Evolutionary conservation across 2,113 vertebrate genomes (phyloP), one percentile per base, ranked within the genome.

Genomic region (Mungos mungo): DNA sequence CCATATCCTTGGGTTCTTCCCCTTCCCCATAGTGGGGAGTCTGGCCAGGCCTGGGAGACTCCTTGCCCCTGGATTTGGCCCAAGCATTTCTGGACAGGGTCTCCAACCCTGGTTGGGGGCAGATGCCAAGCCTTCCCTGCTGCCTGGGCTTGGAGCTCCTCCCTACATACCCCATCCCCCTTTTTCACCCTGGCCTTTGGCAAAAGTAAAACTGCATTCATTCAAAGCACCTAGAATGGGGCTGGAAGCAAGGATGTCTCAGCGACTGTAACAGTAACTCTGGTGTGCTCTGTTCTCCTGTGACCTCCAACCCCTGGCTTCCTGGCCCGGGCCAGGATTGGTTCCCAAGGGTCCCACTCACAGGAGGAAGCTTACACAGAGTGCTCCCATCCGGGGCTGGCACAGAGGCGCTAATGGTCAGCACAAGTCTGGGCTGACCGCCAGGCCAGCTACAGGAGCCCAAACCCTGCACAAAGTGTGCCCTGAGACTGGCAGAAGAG

Each of bases 401-500:
- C 54, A 85, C 57, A 45, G 12, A 63, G 35, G 15, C 74, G 23
- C 90, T 87, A 41, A 41, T 29, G 29, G 25, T 72, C 15, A 31
- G 60, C 38, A 83, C 33, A 14, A 83, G 57, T 76, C 71, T 80
- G 7, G 74, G 63, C 79, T 38, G 50, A 16, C 63, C 13, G 14
- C 71, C 85, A 87, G 88, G 77, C 60, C 23, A 57, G 80, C 35
- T 66, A 72, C 2, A 87, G 90, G 82, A 68, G 77, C n/a, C 68
- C 21, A 50, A 88, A 88, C 80, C 95, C 85, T 57, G 15, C 77
- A 69, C 47, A 88, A 84, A 95, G 94, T 21, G 84, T 27, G 4
- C 1, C 0, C n/a, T 3, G 25, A 35, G 35, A 47, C 35, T 96
- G 91, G 31, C 38, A 12, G 54, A 60, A 68, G 57, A 88, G 14